Evolutionary conservation across 2,888 invertebrate species (phyloP).

Genomic region (Folsomia manolachei): DNA sequence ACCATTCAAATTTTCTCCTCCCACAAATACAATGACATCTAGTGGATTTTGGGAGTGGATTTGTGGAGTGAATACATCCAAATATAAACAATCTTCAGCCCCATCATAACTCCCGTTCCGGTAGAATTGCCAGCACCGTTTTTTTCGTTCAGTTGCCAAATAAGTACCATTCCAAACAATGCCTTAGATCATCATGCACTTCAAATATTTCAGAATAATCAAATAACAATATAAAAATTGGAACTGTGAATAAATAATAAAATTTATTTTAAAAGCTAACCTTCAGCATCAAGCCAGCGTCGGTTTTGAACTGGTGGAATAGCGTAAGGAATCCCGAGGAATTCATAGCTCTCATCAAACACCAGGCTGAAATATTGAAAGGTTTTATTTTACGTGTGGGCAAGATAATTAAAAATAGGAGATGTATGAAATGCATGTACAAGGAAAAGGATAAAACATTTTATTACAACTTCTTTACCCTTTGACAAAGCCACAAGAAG

Average conservation of each 20-base stretch:
- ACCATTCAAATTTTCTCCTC: constrained; percentile 65
- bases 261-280: too few species aligned
- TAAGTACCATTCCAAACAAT: constrained; percentile 78
- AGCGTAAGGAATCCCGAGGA: constrained; percentile 79
- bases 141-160: constrained; percentile 61
- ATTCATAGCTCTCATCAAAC: constrained; percentile 74
- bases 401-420: too few species aligned
- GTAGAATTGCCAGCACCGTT: constrained; percentile 67
- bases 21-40: constrained; percentile 78
- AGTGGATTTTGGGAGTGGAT: constrained; percentile 73
- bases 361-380: constrained; percentile 52
- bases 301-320: constrained; percentile 67
- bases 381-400: too few species aligned
- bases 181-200: constrained; percentile 64
- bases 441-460: too few species aligned
- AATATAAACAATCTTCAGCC: constrained; percentile 74
- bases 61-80: constrained; percentile 79
- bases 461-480: too few species aligned
- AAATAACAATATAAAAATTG: too few species aligned
- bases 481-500: constrained; percentile 75
- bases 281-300: constrained; percentile 66
- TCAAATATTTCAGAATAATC: too few species aligned
- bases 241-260: too few species aligned
- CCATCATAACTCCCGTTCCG: constrained; percentile 67
- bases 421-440: too few species aligned